Percentiles rank a stretch among this genome's conserved stretches.
phyloP scores from a whole-genome alignment of 2,113 vertebrate genomes.

The Hassar affinis region DNA sequence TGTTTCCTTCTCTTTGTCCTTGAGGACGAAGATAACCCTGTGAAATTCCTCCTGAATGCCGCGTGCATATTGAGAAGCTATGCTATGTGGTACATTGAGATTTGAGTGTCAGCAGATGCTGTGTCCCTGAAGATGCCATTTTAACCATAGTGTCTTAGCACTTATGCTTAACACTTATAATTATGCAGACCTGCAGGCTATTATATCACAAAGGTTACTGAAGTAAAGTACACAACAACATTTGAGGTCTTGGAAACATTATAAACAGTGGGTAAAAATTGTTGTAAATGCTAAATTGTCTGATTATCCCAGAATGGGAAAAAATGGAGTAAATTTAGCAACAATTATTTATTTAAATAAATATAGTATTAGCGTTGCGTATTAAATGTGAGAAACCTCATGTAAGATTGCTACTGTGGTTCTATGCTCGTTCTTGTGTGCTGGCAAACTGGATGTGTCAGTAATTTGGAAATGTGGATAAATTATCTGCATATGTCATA shows the following conservation, averaged over 20 bases:
- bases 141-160: constrained; percentile 23
- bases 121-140: constrained; percentile 25
- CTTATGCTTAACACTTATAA: background rate
- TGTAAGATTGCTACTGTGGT: background rate
- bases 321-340: background rate
- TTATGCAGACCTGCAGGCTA: background rate
- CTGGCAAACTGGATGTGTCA: background rate
- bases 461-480: background rate
- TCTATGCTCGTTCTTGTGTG: background rate
- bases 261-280: background rate
- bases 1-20: constrained; percentile 55
- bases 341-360: background rate
- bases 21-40: constrained; percentile 63
- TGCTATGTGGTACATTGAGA: constrained; percentile 27
- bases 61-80: constrained; percentile 45
- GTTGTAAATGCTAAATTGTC: background rate
- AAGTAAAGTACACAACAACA: background rate
- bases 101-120: constrained; percentile 42
- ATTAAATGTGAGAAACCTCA: background rate
- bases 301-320: background rate
- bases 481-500: constrained; percentile 4
- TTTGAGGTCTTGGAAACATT: background rate
- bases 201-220: constrained; percentile 11
- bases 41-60: constrained; percentile 57
- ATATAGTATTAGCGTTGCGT: too few relatives aligned